Conservation (phyloP, 2,113 vertebrate genomes). For the Clarias magur region DNA sequence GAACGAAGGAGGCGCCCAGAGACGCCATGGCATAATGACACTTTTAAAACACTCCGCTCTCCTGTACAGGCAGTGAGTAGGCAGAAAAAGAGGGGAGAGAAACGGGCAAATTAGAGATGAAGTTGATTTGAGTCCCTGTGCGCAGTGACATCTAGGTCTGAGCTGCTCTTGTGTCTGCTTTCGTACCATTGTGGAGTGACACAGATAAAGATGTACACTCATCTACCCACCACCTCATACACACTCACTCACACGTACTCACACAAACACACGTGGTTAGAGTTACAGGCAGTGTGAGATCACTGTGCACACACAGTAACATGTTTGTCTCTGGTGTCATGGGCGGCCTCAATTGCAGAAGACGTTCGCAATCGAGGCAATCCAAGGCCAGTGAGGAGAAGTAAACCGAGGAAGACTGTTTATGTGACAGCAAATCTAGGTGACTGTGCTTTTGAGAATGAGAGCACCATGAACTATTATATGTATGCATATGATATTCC, state of each 20-base stretch:
- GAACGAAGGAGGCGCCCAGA: slow-evolving; percentile 93
- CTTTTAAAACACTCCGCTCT: slow-evolving; percentile 68
- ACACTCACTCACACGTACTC: not conserved
- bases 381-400: not conserved
- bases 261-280: slow-evolving; percentile 19
- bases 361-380: slow-evolving; percentile 5
- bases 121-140: slow-evolving; percentile 32
- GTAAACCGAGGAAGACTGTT: not conserved
- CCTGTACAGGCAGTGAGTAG: slow-evolving; percentile 66
- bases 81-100: slow-evolving; percentile 36
- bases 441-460: not conserved
- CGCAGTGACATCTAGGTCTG: slow-evolving; percentile 25
- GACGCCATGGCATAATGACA: slow-evolving; percentile 95
- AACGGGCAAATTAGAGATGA: slow-evolving; percentile 51
- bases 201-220: slow-evolving; percentile 15
- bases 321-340: slow-evolving; percentile 32
- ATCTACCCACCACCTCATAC: slow-evolving; percentile 1
- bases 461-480: not conserved
- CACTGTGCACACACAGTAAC: slow-evolving; percentile 14
- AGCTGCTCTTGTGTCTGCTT: slow-evolving; percentile 28
- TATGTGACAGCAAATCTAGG: slow-evolving; percentile 23
- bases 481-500: slow-evolving; percentile 8
- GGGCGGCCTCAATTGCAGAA: not conserved
- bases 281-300: slow-evolving; percentile 32
- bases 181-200: slow-evolving; percentile 4